Base-by-base conservation (phyloP, 2,797 vertebrate genomes). In the Chromobotia macracanthus region DNA sequence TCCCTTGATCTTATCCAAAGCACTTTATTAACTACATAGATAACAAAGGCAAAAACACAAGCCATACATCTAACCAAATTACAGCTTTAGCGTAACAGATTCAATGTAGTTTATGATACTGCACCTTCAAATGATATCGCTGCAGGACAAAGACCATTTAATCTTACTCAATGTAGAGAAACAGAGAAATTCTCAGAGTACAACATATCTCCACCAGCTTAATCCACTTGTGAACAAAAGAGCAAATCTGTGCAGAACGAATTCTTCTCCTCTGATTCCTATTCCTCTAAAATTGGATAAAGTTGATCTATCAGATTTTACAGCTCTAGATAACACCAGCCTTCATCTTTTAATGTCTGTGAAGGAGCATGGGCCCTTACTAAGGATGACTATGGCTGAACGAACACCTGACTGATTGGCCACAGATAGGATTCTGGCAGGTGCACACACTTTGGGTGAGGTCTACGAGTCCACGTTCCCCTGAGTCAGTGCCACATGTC, bases 321-420 rank as follows among this genome's bases (percentile, higher is more conserved):
- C 56, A 72, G 16, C 48, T 31, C 46, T 28, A 58, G 28, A 51
- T 61, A 68, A 64, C 61, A 77, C 80, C 66, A 35, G 58, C 72
- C 58, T 21, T 15, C 61, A 46, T 65, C 18, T 51, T 11, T 70
- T 65, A 46, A 19, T 61, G 31, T 75, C 60, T 76, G 64, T 60
- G 51, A 53, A 66, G 65, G 7, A 55, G 71, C 21, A 23, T 44
- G 21, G 78, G 77, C 61, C 53, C 78, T 61, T 53, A 63, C 18
- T 64, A 38, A 35, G 68, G 77, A 68, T 19, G 31, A 73, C 31
- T 75, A 80, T 63, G 81, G 83, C 70, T 84, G 85, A 82, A 77
- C 38, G 65, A 81, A 73, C 81, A 79, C 65, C 70, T 86, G 85
- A 86, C 85, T 86, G 85, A 86, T 84, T 73, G 58, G 75, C 58